Conservation (phyloP, 2,797 vertebrate species). For the Xerus rutilus region DNA sequence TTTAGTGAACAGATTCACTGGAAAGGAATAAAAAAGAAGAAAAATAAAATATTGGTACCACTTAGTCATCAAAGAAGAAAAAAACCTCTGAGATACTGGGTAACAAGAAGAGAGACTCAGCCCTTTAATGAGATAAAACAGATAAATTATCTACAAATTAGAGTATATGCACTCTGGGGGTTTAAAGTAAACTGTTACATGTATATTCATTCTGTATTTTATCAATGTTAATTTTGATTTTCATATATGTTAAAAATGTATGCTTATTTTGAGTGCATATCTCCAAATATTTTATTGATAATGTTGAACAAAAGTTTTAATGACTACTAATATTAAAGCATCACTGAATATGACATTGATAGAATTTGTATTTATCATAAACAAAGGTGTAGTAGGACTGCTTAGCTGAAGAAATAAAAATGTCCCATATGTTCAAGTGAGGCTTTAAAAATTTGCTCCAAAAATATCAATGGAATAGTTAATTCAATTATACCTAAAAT, state of each 20-base stretch:
- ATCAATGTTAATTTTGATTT: slow-evolving; percentile 10
- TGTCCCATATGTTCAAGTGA: not conserved
- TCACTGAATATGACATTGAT: not conserved
- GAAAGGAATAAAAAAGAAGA: not conserved
- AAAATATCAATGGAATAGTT: not conserved
- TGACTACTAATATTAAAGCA: not conserved
- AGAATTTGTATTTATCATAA: not conserved
- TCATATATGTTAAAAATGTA: not conserved
- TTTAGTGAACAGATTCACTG: not conserved
- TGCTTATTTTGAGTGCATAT: not conserved
- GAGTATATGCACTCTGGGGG: not conserved
- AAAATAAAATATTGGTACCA: not conserved
- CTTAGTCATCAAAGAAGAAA: not conserved
- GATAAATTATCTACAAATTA: not conserved
- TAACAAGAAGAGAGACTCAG: not conserved
- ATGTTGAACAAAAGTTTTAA: not conserved
- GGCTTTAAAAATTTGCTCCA: not conserved
- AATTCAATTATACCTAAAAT: not conserved
- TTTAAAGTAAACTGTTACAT: not conserved
- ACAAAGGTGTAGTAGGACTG: not conserved
- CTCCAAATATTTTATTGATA: slow-evolving; percentile 36
- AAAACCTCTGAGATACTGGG: not conserved
- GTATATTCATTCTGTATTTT: not conserved
- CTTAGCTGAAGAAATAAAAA: not conserved
- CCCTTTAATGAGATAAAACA: not conserved